These are phyloP conservation scores for Notospermus geniculatus DNA, from an alignment of 1,140 invertebrate species.

Conservation along the genomic window DNA sequence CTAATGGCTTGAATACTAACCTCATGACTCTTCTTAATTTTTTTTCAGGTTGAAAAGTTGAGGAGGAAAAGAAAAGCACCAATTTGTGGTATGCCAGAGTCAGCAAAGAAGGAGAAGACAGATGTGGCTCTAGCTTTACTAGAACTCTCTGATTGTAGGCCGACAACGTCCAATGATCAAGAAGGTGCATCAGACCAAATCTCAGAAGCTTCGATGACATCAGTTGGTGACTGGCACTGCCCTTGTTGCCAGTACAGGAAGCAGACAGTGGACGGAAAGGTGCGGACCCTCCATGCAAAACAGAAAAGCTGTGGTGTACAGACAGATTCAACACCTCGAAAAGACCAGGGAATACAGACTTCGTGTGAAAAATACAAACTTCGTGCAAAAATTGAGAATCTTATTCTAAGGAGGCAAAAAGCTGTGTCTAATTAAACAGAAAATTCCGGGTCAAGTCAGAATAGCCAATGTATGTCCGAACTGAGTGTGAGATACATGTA, in stretches of 20 bases:
- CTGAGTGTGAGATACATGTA: no score
- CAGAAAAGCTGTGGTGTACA: no score
- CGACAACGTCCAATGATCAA: background rate
- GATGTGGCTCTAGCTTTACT: background rate
- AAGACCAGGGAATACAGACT: no score
- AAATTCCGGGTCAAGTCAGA: no score
- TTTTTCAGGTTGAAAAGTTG: conserved; percentile 5
- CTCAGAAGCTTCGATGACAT: background rate
- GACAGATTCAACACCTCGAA: no score
- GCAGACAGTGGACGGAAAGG: no score
- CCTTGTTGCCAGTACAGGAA: background rate
- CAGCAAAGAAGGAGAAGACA: background rate
- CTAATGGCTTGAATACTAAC: background rate
- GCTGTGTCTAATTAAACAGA: no score
- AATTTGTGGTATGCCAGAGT: background rate
- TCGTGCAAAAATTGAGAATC: no score
- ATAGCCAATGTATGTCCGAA: no score
- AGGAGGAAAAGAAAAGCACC: conserved; percentile 2
- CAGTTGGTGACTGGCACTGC: background rate
- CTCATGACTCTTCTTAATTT: background rate
- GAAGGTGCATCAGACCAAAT: background rate
- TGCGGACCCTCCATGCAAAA: no score
- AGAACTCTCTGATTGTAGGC: background rate
- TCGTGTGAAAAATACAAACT: no score
- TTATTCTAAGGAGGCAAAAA: no score